These are phyloP conservation scores for Bombus sibiricus DNA, from an alignment of 1,140 invertebrate species.

Conservation along the genomic window DNA sequence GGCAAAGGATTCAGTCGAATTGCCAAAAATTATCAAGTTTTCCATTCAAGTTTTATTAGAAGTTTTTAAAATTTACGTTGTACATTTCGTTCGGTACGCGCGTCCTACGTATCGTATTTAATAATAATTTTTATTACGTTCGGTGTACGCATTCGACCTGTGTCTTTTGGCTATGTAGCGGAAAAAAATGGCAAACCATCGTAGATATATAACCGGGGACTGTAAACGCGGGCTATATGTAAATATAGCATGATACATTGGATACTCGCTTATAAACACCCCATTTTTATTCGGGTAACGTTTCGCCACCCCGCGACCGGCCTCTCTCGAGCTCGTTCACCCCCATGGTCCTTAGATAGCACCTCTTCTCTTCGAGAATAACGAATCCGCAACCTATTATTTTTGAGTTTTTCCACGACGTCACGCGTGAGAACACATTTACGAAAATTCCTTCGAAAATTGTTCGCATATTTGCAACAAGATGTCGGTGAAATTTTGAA, in stretches of 20 bases:
- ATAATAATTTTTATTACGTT: slow-evolving; percentile 81
- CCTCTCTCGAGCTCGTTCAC: slow-evolving; percentile 42
- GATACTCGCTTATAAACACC: slow-evolving; percentile 83
- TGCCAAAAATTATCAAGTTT: not conserved
- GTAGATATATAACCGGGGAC: slow-evolving; percentile 65
- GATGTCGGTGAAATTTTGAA: not conserved
- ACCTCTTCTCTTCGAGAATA: slow-evolving; percentile 59
- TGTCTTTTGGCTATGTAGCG: slow-evolving; percentile 34
- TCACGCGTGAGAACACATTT: slow-evolving; percentile 60
- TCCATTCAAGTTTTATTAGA: not conserved
- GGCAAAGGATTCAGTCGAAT: not conserved
- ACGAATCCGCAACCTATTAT: slow-evolving; percentile 73
- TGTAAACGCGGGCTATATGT: slow-evolving; percentile 77
- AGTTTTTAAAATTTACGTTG: slow-evolving; percentile 52
- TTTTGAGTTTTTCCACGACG: slow-evolving; percentile 69
- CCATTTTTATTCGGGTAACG: slow-evolving; percentile 82
- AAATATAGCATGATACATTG: slow-evolving; percentile 83
- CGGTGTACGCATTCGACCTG: slow-evolving; percentile 66
- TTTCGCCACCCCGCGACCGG: slow-evolving; percentile 65
- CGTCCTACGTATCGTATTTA: slow-evolving; percentile 79
- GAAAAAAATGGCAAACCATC: slow-evolving; percentile 22
- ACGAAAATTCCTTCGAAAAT: not conserved
- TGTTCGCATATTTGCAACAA: too few species aligned
- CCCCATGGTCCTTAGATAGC: slow-evolving; percentile 57
- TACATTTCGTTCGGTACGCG: slow-evolving; percentile 66